A percentile compares a stretch with the other conserved stretches of the same genome.
These are phyloP conservation scores for Hyles euphorbiae DNA, from an alignment of 1,140 invertebrate genomes.

Conservation along the genomic window DNA sequence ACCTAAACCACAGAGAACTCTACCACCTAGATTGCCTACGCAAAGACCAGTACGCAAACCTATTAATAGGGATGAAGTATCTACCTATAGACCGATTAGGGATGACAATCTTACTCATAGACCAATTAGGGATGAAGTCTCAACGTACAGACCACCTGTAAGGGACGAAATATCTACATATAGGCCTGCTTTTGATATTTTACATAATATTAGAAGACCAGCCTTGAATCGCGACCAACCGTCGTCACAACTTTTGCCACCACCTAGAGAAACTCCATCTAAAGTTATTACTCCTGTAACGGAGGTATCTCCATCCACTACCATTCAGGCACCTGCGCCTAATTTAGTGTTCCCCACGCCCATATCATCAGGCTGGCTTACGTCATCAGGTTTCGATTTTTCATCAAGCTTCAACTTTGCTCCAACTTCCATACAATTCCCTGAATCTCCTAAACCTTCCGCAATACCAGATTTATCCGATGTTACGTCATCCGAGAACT, in stretches of 20 bases:
- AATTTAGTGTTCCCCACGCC: slow-evolving; percentile 59
- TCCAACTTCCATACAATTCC: slow-evolving; percentile 45
- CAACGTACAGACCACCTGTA: slow-evolving; percentile 42
- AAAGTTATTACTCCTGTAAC: slow-evolving; percentile 26
- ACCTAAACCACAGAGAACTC: slow-evolving; percentile 53
- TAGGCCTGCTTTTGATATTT: slow-evolving; percentile 55
- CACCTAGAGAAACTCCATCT: slow-evolving; percentile 51
- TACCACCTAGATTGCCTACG: slow-evolving; percentile 48
- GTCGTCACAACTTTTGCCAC: slow-evolving; percentile 56
- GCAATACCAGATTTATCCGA: slow-evolving; percentile 25
- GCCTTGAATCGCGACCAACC: slow-evolving; percentile 50
- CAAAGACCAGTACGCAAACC: slow-evolving; percentile 53
- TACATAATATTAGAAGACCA: slow-evolving; percentile 62
- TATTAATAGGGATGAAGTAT: slow-evolving; percentile 55
- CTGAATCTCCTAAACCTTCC: slow-evolving; percentile 28
- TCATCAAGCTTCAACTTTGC: slow-evolving; percentile 59
- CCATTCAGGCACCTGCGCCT: slow-evolving; percentile 23
- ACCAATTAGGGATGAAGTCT: slow-evolving; percentile 46
- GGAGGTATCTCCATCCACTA: slow-evolving; percentile 27
- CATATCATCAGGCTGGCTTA: slow-evolving; percentile 63
- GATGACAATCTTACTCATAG: slow-evolving; percentile 38
- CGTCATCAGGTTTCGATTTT: slow-evolving; percentile 59
- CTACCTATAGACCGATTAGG: slow-evolving; percentile 62
- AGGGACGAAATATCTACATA: slow-evolving; percentile 67
- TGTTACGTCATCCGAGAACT: slow-evolving; percentile 33